Conservation (phyloP, 2,888 invertebrate species). For the Habrosyne pyritoides region DNA sequence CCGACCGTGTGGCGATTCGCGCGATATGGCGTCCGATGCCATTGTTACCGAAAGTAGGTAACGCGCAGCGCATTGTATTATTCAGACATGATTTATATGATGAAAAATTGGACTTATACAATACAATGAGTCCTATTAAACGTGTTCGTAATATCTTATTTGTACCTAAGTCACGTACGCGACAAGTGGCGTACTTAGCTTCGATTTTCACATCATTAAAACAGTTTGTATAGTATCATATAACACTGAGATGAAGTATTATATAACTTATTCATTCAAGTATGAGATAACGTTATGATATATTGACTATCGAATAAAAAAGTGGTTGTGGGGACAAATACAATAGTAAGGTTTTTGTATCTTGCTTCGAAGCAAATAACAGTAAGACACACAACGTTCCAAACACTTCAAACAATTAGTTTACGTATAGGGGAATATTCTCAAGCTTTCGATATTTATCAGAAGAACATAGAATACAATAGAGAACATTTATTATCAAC, state of each 20-base stretch:
- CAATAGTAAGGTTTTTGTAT: too few species aligned
- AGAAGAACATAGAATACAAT: too few species aligned
- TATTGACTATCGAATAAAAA: too few species aligned
- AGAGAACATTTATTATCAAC: too few species aligned
- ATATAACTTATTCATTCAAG: too few species aligned
- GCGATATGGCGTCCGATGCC: conserved; percentile 54
- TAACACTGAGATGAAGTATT: background rate
- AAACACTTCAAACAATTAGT: too few species aligned
- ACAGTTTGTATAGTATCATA: background rate
- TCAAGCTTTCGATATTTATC: too few species aligned
- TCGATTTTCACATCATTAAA: background rate
- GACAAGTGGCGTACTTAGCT: background rate
- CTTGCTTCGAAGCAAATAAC: too few species aligned
- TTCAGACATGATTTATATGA: conserved; percentile 26
- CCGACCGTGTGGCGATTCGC: conserved; percentile 59
- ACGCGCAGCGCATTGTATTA: conserved; percentile 42
- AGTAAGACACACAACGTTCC: too few species aligned
- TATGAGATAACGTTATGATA: too few species aligned
- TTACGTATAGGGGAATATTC: too few species aligned
- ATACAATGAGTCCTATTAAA: conserved; percentile 16
- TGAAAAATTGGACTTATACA: conserved; percentile 27
- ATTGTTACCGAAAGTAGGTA: conserved; percentile 57
- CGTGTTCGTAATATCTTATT: conserved; percentile 14
- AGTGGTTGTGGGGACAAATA: too few species aligned
- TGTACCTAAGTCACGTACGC: conserved; percentile 10